Evolutionary conservation across 2,113 vertebrate genomes (phyloP).

Genomic region (Petroica traversi): DNA sequence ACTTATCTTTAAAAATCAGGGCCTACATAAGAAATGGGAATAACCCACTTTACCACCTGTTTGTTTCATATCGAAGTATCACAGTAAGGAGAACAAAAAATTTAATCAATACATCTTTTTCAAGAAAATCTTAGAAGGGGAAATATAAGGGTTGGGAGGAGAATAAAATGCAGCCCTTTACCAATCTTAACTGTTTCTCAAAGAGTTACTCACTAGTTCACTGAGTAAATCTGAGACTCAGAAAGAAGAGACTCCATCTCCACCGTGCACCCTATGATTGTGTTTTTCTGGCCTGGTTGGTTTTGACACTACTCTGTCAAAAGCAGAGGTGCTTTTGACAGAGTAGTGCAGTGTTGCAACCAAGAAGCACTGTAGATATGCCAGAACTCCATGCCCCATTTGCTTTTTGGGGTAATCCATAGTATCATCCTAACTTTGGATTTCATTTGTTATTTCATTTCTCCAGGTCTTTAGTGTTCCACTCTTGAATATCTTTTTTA

Average conservation of each 20-base stretch:
- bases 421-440: background rate
- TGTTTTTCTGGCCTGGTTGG: background rate
- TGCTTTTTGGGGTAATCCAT: background rate
- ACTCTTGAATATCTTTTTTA: background rate
- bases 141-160: background rate
- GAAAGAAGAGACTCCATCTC: background rate
- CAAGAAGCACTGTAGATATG: background rate
- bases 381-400: accelerated
- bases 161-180: background rate
- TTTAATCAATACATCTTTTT: background rate
- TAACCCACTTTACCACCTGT: background rate
- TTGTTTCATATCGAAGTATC: background rate
- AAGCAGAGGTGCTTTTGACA: background rate
- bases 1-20: background rate
- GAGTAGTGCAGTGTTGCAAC: background rate
- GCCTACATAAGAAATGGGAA: background rate
- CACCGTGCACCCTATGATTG: accelerated
- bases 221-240: background rate
- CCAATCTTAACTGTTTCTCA: background rate
- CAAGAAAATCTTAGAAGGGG: background rate
- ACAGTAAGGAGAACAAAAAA: background rate
- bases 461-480: background rate
- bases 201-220: background rate
- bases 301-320: too few relatives aligned
- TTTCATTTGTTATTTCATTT: background rate